Evolutionary conservation across 1,140 invertebrate genomes (phyloP).

Genomic region (Gerris buenoi): DNA sequence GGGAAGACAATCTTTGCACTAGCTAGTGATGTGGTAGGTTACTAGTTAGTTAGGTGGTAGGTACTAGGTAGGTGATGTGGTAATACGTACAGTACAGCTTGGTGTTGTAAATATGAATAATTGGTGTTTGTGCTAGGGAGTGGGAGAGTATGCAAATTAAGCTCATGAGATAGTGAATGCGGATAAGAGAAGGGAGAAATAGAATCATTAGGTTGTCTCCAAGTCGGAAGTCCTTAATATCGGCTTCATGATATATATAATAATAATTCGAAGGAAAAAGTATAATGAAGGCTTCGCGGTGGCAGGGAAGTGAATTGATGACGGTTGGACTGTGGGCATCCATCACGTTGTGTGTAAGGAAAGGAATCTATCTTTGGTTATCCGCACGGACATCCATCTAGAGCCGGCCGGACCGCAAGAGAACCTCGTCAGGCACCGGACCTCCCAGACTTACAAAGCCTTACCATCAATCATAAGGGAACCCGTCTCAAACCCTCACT

Average conservation of each 20-base stretch:
- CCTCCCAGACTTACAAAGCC: neutral
- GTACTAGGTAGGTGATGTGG: too few relatives aligned
- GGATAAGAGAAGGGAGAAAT: too few relatives aligned
- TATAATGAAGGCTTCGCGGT: too few relatives aligned
- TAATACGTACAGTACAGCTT: too few relatives aligned
- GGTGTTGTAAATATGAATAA: too few relatives aligned
- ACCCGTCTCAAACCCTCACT: neutral
- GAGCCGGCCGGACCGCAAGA: neutral
- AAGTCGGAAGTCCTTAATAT: neutral
- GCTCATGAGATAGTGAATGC: too few relatives aligned
- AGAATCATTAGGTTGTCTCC: neutral
- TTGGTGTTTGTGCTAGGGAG: too few relatives aligned
- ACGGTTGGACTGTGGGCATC: neutral
- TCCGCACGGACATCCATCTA: neutral
- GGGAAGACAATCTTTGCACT: too few relatives aligned
- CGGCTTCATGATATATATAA: neutral
- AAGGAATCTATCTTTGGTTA: neutral
- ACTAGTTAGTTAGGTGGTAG: too few relatives aligned
- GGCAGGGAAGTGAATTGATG: neutral
- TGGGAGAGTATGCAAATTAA: too few relatives aligned
- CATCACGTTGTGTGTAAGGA: neutral
- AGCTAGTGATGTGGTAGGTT: too few relatives aligned
- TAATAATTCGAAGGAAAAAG: neutral
- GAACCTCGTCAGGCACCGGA: neutral
- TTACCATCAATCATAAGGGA: neutral